Evolutionary conservation across 2,888 invertebrate genomes (phyloP).

Genomic region (Alloscopus bannaensis): DNA sequence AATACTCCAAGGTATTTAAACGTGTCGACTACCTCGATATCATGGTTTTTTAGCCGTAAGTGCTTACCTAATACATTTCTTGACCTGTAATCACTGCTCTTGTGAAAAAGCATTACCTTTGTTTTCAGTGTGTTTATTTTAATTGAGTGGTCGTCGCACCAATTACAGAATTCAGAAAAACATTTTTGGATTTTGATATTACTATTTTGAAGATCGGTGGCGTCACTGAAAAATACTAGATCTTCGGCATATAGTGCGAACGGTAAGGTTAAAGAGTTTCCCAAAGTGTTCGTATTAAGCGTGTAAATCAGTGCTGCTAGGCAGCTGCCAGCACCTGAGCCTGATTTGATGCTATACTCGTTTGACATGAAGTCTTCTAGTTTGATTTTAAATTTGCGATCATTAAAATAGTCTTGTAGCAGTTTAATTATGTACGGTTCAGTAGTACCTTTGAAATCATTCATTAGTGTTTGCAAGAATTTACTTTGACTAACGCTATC

Average conservation of each 20-base stretch:
- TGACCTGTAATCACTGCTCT: neutral
- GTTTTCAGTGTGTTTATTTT: neutral
- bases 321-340: slow-evolving; percentile 11
- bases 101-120: slow-evolving; percentile 1
- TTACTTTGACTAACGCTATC: slow-evolving; percentile 13
- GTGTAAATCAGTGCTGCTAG: slow-evolving; percentile 8
- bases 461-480: slow-evolving; percentile 21
- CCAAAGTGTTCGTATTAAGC: neutral
- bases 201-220: neutral
- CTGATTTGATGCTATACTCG: slow-evolving; percentile 12
- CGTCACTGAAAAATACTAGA: neutral
- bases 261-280: neutral
- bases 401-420: slow-evolving; percentile 9
- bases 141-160: neutral
- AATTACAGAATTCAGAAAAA: neutral
- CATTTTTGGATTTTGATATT: neutral
- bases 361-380: slow-evolving; percentile 14
- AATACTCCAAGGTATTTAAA: neutral
- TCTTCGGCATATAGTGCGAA: slow-evolving; percentile 28
- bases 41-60: neutral
- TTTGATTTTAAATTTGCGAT: slow-evolving; percentile 15
- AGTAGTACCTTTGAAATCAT: slow-evolving; percentile 5
- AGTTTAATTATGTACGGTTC: slow-evolving; percentile 19
- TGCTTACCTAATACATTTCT: neutral
- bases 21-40: neutral